Conservation (phyloP, 2,113 vertebrate genomes). For the Echinops telfairi region DNA sequence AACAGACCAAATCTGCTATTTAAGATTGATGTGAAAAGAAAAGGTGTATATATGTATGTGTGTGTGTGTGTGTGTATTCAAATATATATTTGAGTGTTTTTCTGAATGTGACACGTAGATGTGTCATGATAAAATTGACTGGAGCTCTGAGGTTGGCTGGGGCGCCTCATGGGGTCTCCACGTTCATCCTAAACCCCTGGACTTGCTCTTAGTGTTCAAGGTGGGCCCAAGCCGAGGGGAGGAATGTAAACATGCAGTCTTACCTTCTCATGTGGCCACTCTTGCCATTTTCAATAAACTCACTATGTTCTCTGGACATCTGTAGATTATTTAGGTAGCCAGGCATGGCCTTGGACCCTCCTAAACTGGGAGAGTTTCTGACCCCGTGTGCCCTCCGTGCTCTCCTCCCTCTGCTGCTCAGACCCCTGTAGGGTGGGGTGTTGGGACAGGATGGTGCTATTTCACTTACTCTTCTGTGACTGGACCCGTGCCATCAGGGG, state of each 20-base stretch:
- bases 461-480: neutral
- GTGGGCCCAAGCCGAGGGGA: neutral
- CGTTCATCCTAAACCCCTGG: neutral
- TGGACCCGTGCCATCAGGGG: neutral
- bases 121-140: neutral
- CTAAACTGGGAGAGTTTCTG: neutral
- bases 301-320: neutral
- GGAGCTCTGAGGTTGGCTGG: neutral
- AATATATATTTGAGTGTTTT: neutral
- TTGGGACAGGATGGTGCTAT: neutral
- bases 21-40: neutral
- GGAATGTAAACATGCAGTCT: neutral
- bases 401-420: no score
- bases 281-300: conserved; percentile 21
- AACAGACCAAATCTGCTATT: neutral
- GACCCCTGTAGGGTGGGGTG: no score
- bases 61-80: no score
- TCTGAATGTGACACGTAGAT: neutral
- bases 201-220: neutral
- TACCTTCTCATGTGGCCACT: neutral
- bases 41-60: neutral
- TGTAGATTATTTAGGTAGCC: neutral
- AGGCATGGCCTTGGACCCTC: neutral
- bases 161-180: neutral
- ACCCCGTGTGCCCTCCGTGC: neutral